These are phyloP conservation scores for Osmerus eperlanus DNA, from an alignment of 2,113 vertebrate genomes.

Conservation along the genomic window DNA sequence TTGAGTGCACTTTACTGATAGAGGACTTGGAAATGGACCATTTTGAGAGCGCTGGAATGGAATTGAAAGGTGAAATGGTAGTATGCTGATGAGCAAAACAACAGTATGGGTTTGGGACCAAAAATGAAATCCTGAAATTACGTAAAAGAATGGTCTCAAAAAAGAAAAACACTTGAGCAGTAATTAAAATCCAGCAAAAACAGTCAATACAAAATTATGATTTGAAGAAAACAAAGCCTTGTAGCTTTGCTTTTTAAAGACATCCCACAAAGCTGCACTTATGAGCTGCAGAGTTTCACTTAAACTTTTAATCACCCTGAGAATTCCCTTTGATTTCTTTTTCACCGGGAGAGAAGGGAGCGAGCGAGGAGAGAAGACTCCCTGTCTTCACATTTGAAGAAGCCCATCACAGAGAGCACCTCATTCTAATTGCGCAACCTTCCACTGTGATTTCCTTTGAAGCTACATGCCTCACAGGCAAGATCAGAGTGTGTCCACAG, in stretches of 20 bases:
- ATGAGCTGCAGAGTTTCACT: constrained; percentile 37
- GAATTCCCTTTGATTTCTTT: constrained; percentile 64
- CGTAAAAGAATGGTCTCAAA: too few relatives aligned
- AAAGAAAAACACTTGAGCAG: too few relatives aligned
- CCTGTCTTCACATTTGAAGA: constrained; percentile 41
- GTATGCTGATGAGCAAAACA: constrained; percentile 29
- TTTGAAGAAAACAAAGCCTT: background rate
- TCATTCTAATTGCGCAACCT: constrained; percentile 64
- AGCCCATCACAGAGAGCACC: constrained; percentile 50
- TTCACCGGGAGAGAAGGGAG: constrained; percentile 39
- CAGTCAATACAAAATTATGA: background rate
- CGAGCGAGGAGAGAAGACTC: constrained; percentile 46
- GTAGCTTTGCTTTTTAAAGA: constrained; percentile 7
- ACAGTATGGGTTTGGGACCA: background rate
- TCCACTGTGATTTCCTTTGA: constrained; percentile 60
- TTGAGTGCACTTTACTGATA: constrained; percentile 51
- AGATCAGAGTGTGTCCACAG: constrained; percentile 47
- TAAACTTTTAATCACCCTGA: constrained; percentile 66
- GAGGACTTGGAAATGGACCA: constrained; percentile 27
- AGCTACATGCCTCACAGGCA: constrained; percentile 50
- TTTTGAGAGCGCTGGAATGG: constrained; percentile 30
- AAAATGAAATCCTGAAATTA: background rate
- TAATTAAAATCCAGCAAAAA: background rate
- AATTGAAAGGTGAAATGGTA: constrained; percentile 41
- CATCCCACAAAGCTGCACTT: constrained; percentile 16